Evolutionary conservation across 2,113 vertebrate species (phyloP).

Genomic region (Cyprinodon variegatus): DNA sequence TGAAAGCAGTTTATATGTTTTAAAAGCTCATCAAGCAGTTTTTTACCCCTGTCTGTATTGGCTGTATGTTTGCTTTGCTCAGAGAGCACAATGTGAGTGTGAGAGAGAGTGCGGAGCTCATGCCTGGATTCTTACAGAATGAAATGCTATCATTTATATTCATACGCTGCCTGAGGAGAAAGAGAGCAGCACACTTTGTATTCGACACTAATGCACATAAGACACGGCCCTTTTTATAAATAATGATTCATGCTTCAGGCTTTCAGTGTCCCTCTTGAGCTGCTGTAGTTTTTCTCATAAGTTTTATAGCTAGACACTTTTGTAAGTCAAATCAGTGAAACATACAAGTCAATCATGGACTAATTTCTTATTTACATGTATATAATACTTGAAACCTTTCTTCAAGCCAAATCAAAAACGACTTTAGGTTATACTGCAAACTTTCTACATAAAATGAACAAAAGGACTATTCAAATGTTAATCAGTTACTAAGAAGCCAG

Average conservation of each 20-base stretch:
- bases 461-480: neutral
- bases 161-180: constrained; percentile 51
- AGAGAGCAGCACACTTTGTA: constrained; percentile 44
- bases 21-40: neutral
- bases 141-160: constrained; percentile 65
- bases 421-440: neutral
- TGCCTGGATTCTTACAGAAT: constrained; percentile 27
- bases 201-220: constrained; percentile 66
- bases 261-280: constrained; percentile 11
- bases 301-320: constrained; percentile 7
- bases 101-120: constrained; percentile 1
- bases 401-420: neutral
- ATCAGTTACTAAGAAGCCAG: neutral
- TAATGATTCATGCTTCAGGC: constrained; percentile 65
- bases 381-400: neutral
- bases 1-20: neutral
- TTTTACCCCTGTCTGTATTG: neutral
- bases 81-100: neutral
- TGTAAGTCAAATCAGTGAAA: constrained; percentile 26
- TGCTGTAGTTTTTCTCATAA: constrained; percentile 5
- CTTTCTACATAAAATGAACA: neutral
- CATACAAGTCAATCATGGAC: neutral
- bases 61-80: neutral
- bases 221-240: constrained; percentile 65
- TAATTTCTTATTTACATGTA: constrained; percentile 11